These are phyloP conservation scores for Enteromius viviparus DNA, from an alignment of 2,797 vertebrate genomes.

Conservation along the genomic window DNA sequence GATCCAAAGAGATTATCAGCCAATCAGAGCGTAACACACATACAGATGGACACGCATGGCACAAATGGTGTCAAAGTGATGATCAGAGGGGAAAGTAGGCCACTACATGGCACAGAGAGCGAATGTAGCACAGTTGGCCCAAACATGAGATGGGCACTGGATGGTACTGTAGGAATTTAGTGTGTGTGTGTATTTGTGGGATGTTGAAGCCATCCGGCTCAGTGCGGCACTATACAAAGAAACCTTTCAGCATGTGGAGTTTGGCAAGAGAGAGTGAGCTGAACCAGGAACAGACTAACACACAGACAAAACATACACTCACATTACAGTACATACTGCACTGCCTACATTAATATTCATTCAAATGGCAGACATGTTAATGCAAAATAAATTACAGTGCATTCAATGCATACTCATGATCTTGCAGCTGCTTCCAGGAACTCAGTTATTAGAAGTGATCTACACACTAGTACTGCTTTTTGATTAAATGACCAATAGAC, in stretches of 20 bases:
- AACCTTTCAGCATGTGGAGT: conserved; percentile 51
- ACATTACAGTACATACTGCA: not conserved
- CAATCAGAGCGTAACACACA: conserved; percentile 54
- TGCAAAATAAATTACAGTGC: not conserved
- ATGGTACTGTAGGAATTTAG: conserved; percentile 54
- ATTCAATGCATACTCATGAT: not conserved
- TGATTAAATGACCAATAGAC: not conserved
- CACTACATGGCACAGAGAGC: conserved; percentile 2
- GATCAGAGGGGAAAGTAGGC: conserved; percentile 14
- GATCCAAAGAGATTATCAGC: conserved; percentile 66
- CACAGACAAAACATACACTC: conserved; percentile 3
- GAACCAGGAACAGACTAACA: conserved; percentile 38
- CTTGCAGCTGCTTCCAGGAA: not conserved
- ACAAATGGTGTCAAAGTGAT: conserved; percentile 8
- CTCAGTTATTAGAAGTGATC: not conserved
- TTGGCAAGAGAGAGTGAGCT: conserved; percentile 12
- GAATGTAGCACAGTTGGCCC: conserved; percentile 6
- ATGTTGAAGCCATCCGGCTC: conserved; percentile 41
- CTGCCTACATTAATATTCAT: not conserved
- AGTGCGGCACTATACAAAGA: conserved; percentile 50
- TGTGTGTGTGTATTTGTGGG: conserved; percentile 17
- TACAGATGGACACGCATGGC: not conserved
- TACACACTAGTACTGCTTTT: not conserved
- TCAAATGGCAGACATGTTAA: not conserved
- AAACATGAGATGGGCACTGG: conserved; percentile 48